Evolutionary conservation across 2,888 invertebrate species (phyloP), one percentile per base, ranked within the genome.

Genomic region (Aphidoletes aphidimyza): DNA sequence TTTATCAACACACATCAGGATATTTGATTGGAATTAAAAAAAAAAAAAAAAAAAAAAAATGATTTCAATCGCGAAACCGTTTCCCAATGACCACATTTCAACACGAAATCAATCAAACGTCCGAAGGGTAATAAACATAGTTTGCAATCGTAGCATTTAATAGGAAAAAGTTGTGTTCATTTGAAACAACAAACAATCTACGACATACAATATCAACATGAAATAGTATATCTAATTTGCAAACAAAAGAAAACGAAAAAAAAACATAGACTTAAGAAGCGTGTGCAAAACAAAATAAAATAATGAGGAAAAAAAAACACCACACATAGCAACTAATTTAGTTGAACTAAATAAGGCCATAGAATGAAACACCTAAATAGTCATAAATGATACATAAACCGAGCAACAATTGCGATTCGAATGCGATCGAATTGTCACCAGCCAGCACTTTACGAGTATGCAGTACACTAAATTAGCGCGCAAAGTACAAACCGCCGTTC

Each of bases 401-500:
- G 37, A 37, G 36, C 5, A 81, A 26, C 9, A 42, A 42, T 19
- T 49, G n/a, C 49, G 49, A 49, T 49, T 9, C 49, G 49, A 19
- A 42, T 6, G 42, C n/a, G n/a, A 5, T 39, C 39, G 11, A 8
- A 39, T 14, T 19, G 11, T 2, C 47, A 47, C 11, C 47, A 54
- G 69, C 69, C 69, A 69, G 26, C 3, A 3, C 19, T 37, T 78
- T 17, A 81, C 17, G 37, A 37, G n/a, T 81, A 81, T 39, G 2
- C 17, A 26, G 17, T 34, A n/a, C 30, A 69, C 26, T 54, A n/a
- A 22, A 49, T 3, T 49, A 69, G 69, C 69, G 69, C 69, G 69
- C 69, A 69, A 69, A 69, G 69, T 69, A 69, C 69, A 69, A 54
- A 69, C 9, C 69, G 69, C 69, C 69, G 39, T 81, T 81, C 81